These are phyloP conservation scores for Varanus salvator DNA, from an alignment of 2,113 vertebrate species.

Conservation along the genomic window DNA sequence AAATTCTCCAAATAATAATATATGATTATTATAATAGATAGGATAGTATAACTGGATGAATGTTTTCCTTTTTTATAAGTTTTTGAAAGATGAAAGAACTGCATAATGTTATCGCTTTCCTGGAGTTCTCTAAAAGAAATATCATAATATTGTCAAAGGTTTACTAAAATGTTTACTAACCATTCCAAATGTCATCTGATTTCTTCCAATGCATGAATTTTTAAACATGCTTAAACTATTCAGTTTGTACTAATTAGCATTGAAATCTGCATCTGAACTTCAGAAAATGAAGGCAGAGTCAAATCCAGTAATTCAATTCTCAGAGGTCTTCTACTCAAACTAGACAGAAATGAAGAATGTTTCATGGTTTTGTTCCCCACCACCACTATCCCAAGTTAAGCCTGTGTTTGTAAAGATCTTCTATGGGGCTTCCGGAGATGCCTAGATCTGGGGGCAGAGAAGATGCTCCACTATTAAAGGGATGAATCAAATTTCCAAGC, in stretches of 20 bases:
- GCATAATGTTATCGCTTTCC: not conserved
- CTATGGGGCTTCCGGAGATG: too few relatives aligned
- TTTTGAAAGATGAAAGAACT: conserved; percentile 13
- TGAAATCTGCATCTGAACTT: not conserved
- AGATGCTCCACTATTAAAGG: too few relatives aligned
- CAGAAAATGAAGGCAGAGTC: conserved; percentile 23
- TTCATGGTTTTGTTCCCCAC: not conserved
- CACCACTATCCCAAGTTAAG: too few relatives aligned
- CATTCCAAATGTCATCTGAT: conserved; percentile 30
- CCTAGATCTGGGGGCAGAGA: too few relatives aligned
- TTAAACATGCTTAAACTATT: not conserved
- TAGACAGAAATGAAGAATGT: not conserved
- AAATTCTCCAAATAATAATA: not conserved
- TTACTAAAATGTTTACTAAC: conserved; percentile 12
- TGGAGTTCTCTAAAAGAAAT: not conserved
- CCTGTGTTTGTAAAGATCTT: too few relatives aligned
- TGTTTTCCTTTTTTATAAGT: not conserved
- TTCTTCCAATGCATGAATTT: conserved; percentile 13
- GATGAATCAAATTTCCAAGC: too few relatives aligned
- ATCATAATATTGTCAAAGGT: conserved; percentile 6
- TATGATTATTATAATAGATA: not conserved
- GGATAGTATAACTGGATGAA: not conserved
- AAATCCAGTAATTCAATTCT: not conserved
- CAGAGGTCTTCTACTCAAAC: not conserved
- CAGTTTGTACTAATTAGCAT: not conserved